These are phyloP conservation scores for Trissolcus japonicus DNA, from an alignment of 2,888 invertebrate genomes.

Conservation along the genomic window DNA sequence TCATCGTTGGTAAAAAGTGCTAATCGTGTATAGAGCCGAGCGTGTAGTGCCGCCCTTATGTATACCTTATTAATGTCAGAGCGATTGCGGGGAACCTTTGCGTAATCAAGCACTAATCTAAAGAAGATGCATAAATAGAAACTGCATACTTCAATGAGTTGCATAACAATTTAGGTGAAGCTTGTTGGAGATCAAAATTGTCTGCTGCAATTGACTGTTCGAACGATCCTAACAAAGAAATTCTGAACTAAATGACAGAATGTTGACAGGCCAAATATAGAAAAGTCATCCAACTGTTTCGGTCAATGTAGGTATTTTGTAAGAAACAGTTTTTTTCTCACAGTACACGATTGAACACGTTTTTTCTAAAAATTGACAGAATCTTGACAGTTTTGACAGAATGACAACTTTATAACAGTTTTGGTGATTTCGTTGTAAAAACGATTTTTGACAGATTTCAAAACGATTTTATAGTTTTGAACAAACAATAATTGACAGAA, in stretches of 20 bases:
- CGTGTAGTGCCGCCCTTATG: conserved; percentile 30
- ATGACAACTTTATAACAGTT: too few relatives aligned
- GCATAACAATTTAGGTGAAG: conserved; percentile 12
- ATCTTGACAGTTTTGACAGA: too few relatives aligned
- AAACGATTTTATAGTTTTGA: too few relatives aligned
- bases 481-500: too few relatives aligned
- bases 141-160: conserved; percentile 33
- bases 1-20: conserved; percentile 25
- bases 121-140: conserved; percentile 50
- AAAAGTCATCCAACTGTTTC: conserved; percentile 1
- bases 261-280: background rate
- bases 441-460: too few relatives aligned
- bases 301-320: conserved; percentile 1
- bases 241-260: too few relatives aligned
- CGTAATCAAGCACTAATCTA: conserved; percentile 35
- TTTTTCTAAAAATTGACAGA: too few relatives aligned
- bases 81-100: conserved; percentile 50
- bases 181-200: conserved; percentile 21
- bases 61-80: conserved; percentile 52
- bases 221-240: conserved; percentile 2
- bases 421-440: too few relatives aligned
- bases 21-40: conserved; percentile 28
- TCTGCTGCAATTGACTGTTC: conserved; percentile 13
- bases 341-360: too few relatives aligned
- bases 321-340: too few relatives aligned